Evolutionary conservation across 2,797 vertebrate species (phyloP).

Genomic region (Lagorchestes hirsutus): DNA sequence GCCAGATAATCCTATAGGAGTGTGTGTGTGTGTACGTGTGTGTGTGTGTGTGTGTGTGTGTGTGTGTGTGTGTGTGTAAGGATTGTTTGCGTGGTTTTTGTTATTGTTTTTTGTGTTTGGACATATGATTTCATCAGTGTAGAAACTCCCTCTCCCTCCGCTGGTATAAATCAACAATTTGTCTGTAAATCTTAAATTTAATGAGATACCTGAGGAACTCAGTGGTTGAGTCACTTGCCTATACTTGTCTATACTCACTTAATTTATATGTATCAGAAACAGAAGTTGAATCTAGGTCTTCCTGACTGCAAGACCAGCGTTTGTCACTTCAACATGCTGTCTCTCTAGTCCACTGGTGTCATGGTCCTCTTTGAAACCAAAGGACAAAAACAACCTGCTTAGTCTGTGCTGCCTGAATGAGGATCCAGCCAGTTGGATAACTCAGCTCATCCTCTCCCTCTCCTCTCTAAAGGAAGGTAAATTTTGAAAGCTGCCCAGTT

Average conservation of each 20-base stretch:
- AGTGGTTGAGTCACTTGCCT: neutral
- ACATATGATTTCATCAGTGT: neutral
- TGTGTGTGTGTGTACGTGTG: too few relatives aligned
- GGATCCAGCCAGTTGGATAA: too few relatives aligned
- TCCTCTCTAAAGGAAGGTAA: too few relatives aligned
- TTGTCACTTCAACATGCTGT: neutral
- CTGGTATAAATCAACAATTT: neutral
- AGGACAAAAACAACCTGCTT: too few relatives aligned
- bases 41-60: too few relatives aligned
- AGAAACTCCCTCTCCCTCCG: neutral
- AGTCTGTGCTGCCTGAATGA: too few relatives aligned
- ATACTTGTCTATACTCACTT: neutral
- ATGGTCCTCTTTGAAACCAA: too few relatives aligned
- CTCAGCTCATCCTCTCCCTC: too few relatives aligned
- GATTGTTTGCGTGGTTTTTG: neutral
- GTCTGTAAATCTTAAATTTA: neutral
- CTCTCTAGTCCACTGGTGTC: neutral
- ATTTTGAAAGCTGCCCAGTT: too few relatives aligned
- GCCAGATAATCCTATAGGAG: neutral
- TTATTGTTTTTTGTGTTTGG: neutral
- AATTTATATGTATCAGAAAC: neutral
- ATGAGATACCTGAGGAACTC: neutral
- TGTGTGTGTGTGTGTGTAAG: neutral
- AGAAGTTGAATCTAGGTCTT: too few relatives aligned
- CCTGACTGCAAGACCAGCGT: too few relatives aligned